Conservation (phyloP, 2,797 vertebrate species). For the Telmatherina bonti region DNA sequence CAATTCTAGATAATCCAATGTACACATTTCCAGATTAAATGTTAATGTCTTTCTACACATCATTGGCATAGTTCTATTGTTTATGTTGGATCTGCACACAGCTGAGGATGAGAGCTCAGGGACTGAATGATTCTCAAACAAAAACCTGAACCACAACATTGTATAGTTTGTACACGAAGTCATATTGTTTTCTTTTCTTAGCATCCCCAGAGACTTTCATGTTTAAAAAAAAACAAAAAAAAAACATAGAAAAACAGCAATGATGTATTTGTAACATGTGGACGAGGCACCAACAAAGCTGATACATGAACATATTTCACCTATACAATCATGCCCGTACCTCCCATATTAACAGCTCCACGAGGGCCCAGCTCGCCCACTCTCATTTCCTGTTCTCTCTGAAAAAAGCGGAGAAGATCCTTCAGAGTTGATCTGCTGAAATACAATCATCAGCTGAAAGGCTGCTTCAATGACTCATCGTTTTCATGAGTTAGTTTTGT, state of each 20-base stretch:
- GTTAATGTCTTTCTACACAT: too few relatives aligned
- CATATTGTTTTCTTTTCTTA: neutral
- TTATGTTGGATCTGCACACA: conserved; percentile 6
- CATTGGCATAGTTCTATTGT: too few relatives aligned
- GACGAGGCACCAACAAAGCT: conserved; percentile 20
- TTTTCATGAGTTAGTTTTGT: neutral
- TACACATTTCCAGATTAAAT: too few relatives aligned
- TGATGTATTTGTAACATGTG: neutral
- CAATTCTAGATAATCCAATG: neutral
- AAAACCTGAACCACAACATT: neutral
- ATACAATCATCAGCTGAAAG: conserved; percentile 22
- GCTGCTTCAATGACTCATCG: neutral
- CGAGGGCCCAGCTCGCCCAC: conserved; percentile 98
- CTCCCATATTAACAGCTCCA: conserved; percentile 98
- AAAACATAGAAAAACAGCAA: neutral
- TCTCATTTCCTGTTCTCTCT: conserved; percentile 99
- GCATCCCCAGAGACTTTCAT: conserved; percentile 29
- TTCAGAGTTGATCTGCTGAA: conserved; percentile 58
- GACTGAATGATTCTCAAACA: conserved; percentile 12
- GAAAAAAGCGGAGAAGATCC: conserved; percentile 93
- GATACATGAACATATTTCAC: conserved; percentile 11
- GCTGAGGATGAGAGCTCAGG: conserved; percentile 60
- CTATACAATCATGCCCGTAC: conserved; percentile 89
- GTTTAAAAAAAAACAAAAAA: neutral
- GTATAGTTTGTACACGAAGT: neutral